Conservation (phyloP, 2,797 vertebrate species). For the Malurus leucopterus region DNA sequence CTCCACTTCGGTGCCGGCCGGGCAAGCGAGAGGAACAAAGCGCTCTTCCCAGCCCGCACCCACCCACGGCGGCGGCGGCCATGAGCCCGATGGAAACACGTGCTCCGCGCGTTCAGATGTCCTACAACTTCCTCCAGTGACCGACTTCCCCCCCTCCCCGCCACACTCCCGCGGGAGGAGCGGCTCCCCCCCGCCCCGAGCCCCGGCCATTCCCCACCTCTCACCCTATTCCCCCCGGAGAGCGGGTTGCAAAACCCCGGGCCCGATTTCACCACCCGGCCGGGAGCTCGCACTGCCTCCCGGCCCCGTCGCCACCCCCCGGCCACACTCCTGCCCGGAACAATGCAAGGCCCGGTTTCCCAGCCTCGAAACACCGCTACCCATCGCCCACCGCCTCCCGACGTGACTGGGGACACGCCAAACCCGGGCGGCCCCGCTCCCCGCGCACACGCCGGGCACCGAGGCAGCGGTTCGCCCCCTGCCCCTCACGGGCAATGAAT, state of each 20-base stretch:
- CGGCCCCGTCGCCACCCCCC: neutral
- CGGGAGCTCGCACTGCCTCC: neutral
- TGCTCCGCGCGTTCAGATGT: conserved; percentile 69
- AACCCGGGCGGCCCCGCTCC: neutral
- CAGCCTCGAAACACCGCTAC: neutral
- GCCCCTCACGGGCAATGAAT: conserved; percentile 36
- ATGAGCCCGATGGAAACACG: conserved; percentile 75
- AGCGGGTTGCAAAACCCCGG: neutral
- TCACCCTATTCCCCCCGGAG: neutral
- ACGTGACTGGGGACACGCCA: neutral
- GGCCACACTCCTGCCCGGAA: neutral
- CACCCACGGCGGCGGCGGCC: conserved; percentile 66
- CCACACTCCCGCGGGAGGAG: conserved; percentile 22
- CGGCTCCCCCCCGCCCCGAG: conserved; percentile 4
- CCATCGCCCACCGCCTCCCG: neutral
- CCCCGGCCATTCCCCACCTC: conserved; percentile 8
- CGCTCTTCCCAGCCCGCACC: conserved; percentile 72
- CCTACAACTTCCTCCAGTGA: conserved; percentile 37
- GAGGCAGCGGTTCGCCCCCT: neutral
- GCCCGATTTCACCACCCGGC: neutral
- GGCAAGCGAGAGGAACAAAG: conserved; percentile 74
- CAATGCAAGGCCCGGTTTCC: neutral
- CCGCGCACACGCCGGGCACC: neutral
- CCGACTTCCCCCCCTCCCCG: conserved; percentile 23
- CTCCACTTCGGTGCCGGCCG: conserved; percentile 47